A percentile compares a stretch with the other conserved stretches of the same genome.
Evolutionary conservation across 2,797 vertebrate species (phyloP).

Genomic region (Thalassophryne amazonica): DNA sequence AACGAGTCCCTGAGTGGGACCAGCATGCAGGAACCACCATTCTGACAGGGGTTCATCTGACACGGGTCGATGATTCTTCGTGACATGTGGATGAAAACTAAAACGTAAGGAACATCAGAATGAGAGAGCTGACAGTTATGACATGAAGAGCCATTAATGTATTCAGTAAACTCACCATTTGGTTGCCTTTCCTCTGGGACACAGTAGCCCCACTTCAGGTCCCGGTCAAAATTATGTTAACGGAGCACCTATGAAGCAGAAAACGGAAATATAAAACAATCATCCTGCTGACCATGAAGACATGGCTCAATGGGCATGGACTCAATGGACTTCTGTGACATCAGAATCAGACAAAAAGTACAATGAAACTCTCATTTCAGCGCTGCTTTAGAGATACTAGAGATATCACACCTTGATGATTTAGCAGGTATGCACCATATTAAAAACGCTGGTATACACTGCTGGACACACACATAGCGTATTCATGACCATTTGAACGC

Average conservation of each 20-base stretch:
- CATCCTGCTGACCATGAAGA: too few relatives aligned
- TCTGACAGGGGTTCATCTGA: slow-evolving; percentile 78
- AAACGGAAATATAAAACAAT: not conserved
- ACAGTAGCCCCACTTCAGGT: slow-evolving; percentile 82
- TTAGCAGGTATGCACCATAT: too few relatives aligned
- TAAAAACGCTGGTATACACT: too few relatives aligned
- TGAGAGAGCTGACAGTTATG: not conserved
- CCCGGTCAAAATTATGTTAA: slow-evolving; percentile 89
- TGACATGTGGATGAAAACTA: slow-evolving; percentile 17
- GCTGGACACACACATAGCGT: too few relatives aligned
- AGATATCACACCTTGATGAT: too few relatives aligned
- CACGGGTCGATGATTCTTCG: slow-evolving; percentile 67
- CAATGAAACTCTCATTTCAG: too few relatives aligned
- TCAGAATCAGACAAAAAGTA: not conserved
- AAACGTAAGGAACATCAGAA: not conserved
- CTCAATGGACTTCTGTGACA: not conserved
- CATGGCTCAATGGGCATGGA: too few relatives aligned
- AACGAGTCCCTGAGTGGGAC: slow-evolving; percentile 44
- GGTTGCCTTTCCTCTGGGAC: not conserved
- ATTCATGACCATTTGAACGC: too few relatives aligned
- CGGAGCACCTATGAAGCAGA: slow-evolving; percentile 83
- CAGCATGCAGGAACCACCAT: slow-evolving; percentile 79
- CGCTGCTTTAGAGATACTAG: too few relatives aligned
- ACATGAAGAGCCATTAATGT: not conserved
- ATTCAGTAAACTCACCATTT: slow-evolving; percentile 22